phyloP scores from a whole-genome alignment of 2,797 vertebrate genomes.

The Sylvilagus floridanus region DNA sequence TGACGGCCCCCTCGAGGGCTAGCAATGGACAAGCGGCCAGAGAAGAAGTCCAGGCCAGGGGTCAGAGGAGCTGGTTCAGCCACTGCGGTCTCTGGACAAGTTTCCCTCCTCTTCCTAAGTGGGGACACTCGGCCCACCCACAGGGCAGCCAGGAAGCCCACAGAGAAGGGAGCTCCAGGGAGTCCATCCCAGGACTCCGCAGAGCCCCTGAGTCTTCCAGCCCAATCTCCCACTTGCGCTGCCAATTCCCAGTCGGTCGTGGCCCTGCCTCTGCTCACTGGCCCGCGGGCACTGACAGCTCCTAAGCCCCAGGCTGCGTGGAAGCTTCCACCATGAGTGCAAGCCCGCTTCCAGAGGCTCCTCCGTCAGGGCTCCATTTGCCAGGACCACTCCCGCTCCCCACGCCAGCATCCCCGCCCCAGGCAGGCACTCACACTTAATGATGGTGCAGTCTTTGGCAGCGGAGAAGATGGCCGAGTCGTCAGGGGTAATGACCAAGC shows the following conservation, averaged over 20 bases:
- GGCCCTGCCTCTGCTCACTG: neutral
- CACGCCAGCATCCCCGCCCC: neutral
- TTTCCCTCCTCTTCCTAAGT: neutral
- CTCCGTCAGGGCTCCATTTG: neutral
- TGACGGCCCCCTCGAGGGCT: neutral
- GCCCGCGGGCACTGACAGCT: neutral
- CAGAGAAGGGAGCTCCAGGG: neutral
- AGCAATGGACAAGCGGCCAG: neutral
- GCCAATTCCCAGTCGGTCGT: neutral
- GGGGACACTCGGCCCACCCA: neutral
- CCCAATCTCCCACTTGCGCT: neutral
- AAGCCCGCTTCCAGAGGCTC: neutral
- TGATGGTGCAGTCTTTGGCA: constrained; percentile 96
- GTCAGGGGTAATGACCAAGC: constrained; percentile 94
- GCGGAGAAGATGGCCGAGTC: constrained; percentile 95
- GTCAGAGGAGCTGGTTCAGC: neutral
- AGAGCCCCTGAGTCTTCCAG: neutral
- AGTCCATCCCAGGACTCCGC: neutral
- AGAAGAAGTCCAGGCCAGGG: neutral
- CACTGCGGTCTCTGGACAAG: neutral
- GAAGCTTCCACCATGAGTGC: neutral
- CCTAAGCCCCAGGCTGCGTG: neutral
- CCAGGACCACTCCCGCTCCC: neutral
- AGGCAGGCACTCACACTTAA: constrained; percentile 93
- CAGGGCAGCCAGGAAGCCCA: neutral